Base-by-base conservation (phyloP, 2,113 vertebrate genomes). In the Cettia cetti region DNA sequence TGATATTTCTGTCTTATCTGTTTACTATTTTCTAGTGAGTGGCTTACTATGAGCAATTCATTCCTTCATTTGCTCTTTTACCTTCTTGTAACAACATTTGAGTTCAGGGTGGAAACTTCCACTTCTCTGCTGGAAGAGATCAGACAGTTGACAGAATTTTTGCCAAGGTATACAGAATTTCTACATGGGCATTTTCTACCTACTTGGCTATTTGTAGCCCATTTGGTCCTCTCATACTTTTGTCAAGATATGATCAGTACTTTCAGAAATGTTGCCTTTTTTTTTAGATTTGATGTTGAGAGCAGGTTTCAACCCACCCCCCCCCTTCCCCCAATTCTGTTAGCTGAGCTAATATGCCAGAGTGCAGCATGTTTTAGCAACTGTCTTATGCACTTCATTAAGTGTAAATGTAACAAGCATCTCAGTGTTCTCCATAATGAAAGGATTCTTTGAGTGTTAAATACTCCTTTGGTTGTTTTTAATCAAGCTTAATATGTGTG, bases 71-170 rank as follows among this genome's bases (percentile, higher is more conserved):
- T 94, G 83, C 81, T 92, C 81, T 94, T 81, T 91, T 86, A 89
- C 86, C 57, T 94, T 80, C 81, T 74, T 91, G 40, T 91, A 87
- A 60, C 31, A 92, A 87, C 74, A 91, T 92, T 81, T 82, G 77
- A 92, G 84, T 90, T 84, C 57, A 61, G 89, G 72, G 81, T 97
- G 94, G 95, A 97, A 97, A 97, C 91, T 97, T 97, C 95, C 95
- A 97, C 74, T 91, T 94, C 91, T 86, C 47, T 89, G 35, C 86
- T 95, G 89, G 68, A 86, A 87, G 31, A 94, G 54, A 88, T 86
- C 80, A 92, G 68, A 75, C 76, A 93, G 87, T 28, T 90, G 66
- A 66, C 79, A 86, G 69, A 81, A 90, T 81, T 90, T 90, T 92
- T 94, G 93, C 94, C 92, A 97, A 95, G 10, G 9, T 88, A 89